These are phyloP conservation scores for Archaeoteleia sp. DNA, from an alignment of 2,888 invertebrate species.

Conservation along the genomic window DNA sequence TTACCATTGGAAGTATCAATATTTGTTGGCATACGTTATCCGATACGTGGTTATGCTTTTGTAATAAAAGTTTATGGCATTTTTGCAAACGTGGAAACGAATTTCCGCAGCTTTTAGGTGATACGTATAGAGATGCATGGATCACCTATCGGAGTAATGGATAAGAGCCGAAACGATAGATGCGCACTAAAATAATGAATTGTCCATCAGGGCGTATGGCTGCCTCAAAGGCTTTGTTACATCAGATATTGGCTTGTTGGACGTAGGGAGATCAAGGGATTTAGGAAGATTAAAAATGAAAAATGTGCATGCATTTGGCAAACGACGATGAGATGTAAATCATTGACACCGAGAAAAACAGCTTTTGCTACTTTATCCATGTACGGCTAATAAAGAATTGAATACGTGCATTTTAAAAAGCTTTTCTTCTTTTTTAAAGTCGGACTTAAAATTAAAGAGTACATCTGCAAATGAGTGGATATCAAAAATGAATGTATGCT, in stretches of 20 bases:
- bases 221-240: constrained; percentile 21
- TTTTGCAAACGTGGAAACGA: constrained; percentile 20
- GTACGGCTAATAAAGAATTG: too few species aligned
- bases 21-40: too few species aligned
- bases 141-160: constrained; percentile 21
- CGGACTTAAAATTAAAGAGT: too few species aligned
- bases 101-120: constrained; percentile 19
- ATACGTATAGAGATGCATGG: constrained; percentile 4
- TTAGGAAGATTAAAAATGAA: background rate
- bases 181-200: constrained; percentile 16
- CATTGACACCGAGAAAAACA: too few species aligned
- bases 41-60: constrained; percentile 58
- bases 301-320: constrained; percentile 1
- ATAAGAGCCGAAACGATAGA: constrained; percentile 17
- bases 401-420: too few species aligned
- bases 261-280: background rate
- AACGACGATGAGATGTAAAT: too few species aligned
- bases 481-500: too few species aligned
- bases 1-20: too few species aligned
- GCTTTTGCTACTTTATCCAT: too few species aligned
- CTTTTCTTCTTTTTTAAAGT: too few species aligned
- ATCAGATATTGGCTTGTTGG: constrained; percentile 6
- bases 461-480: too few species aligned
- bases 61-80: constrained; percentile 28
- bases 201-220: constrained; percentile 9